Evolutionary conservation across 1,140 invertebrate species (phyloP).

Genomic region (Thaumatotibia leucotreta): DNA sequence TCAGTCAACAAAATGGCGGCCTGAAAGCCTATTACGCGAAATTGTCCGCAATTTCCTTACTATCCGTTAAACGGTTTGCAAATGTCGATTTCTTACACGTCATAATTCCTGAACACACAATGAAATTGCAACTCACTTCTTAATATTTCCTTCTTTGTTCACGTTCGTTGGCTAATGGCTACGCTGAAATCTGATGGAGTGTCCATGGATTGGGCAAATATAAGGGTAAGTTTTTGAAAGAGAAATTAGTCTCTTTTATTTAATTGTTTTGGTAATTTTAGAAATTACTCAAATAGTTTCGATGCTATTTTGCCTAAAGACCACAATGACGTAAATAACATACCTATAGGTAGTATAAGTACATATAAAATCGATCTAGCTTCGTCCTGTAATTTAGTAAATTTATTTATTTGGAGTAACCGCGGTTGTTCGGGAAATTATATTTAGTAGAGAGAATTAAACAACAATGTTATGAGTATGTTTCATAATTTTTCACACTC

Average conservation of each 20-base stretch:
- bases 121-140: slow-evolving; percentile 65
- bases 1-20: slow-evolving; percentile 37
- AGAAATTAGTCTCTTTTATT: too few species aligned
- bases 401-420: too few species aligned
- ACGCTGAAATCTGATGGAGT: background rate
- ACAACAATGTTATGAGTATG: too few species aligned
- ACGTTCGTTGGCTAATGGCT: background rate
- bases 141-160: slow-evolving; percentile 51
- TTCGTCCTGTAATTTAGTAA: too few species aligned
- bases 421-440: too few species aligned
- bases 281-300: background rate
- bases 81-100: slow-evolving; percentile 69
- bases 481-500: too few species aligned
- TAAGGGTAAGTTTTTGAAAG: background rate
- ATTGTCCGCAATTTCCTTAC: slow-evolving; percentile 68
- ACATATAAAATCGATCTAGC: too few species aligned
- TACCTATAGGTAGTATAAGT: too few species aligned
- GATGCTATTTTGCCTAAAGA: too few species aligned
- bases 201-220: background rate
- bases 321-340: too few species aligned
- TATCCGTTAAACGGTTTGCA: slow-evolving; percentile 67
- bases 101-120: slow-evolving; percentile 72
- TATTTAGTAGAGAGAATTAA: too few species aligned
- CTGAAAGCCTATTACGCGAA: slow-evolving; percentile 62
- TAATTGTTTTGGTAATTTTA: background rate